phyloP scores from a whole-genome alignment of 2,797 vertebrate species.

The Rhabdomys pumilio region DNA sequence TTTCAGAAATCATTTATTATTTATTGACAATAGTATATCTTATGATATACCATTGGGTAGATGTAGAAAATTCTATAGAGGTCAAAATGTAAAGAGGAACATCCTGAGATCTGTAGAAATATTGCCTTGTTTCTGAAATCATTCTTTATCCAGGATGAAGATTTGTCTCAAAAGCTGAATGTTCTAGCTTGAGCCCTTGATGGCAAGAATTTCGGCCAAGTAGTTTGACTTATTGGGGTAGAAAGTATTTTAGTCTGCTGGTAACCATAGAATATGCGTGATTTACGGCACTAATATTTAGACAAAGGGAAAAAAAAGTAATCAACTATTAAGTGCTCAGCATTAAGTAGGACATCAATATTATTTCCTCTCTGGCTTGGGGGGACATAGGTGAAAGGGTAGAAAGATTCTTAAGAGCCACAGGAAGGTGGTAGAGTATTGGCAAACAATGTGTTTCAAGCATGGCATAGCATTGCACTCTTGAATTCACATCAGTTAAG shows the following conservation, averaged over 20 bases:
- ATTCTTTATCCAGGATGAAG: background rate
- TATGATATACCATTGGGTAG: background rate
- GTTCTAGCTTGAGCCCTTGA: background rate
- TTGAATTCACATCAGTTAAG: background rate
- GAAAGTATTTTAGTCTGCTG: background rate
- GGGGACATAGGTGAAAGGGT: background rate
- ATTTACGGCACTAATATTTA: background rate
- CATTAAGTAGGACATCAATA: background rate
- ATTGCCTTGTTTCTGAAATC: background rate
- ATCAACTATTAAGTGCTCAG: background rate
- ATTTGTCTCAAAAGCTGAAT: background rate
- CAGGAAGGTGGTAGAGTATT: background rate
- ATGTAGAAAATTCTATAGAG: slow-evolving; percentile 40
- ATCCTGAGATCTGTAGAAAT: background rate
- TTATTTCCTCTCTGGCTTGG: background rate
- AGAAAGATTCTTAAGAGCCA: background rate
- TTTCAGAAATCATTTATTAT: slow-evolving; percentile 46
- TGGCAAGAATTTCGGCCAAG: background rate
- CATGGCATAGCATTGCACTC: background rate
- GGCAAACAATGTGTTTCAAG: no score
- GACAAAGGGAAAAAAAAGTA: no score
- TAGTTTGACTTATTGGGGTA: background rate
- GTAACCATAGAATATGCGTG: background rate
- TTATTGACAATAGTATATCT: slow-evolving; percentile 57
- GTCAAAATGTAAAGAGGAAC: background rate